phyloP scores from a whole-genome alignment of 2,797 vertebrate species.

The Orientallactaga sibirica region DNA sequence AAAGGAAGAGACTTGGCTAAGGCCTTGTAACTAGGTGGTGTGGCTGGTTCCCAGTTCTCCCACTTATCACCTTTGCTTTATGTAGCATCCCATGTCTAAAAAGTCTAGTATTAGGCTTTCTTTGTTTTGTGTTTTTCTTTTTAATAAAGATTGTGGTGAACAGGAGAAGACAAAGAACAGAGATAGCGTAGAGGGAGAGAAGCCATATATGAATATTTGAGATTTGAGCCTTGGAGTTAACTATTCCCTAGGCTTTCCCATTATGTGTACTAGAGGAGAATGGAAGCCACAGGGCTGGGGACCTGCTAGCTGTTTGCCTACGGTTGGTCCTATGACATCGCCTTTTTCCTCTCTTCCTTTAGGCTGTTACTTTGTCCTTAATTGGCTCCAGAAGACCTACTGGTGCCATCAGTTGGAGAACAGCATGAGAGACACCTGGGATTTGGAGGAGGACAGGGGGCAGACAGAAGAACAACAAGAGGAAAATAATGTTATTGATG shows the following conservation, averaged over 20 bases:
- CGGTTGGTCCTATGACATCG: background rate
- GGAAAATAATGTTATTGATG: conserved; percentile 67
- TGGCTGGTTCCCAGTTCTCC: background rate
- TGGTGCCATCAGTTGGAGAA: conserved; percentile 95
- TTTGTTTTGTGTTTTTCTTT: background rate
- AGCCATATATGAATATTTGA: conserved; percentile 20
- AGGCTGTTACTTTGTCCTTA: conserved; percentile 93
- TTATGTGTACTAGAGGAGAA: conserved; percentile 12
- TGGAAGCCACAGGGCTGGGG: background rate
- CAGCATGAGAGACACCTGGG: conserved; percentile 90
- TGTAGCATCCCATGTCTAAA: conserved; percentile 18
- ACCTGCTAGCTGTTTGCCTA: background rate
- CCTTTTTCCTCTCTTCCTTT: background rate
- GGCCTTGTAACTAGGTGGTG: conserved; percentile 15
- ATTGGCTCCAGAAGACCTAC: conserved; percentile 96
- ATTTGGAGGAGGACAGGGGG: conserved; percentile 88
- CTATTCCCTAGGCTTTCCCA: conserved; percentile 44
- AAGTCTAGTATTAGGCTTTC: conserved; percentile 29
- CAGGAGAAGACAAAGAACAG: conserved; percentile 41
- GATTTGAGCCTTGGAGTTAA: conserved; percentile 53
- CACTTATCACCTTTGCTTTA: conserved; percentile 10
- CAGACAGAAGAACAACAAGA: conserved; percentile 79
- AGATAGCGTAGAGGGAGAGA: conserved; percentile 30
- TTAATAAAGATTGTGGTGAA: conserved; percentile 51
- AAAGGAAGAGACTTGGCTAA: conserved; percentile 50